Percentiles rank a stretch among this genome's conserved stretches.
These are phyloP conservation scores for Strigamia crassipes DNA, from an alignment of 2,888 invertebrate genomes.

Conservation along the genomic window DNA sequence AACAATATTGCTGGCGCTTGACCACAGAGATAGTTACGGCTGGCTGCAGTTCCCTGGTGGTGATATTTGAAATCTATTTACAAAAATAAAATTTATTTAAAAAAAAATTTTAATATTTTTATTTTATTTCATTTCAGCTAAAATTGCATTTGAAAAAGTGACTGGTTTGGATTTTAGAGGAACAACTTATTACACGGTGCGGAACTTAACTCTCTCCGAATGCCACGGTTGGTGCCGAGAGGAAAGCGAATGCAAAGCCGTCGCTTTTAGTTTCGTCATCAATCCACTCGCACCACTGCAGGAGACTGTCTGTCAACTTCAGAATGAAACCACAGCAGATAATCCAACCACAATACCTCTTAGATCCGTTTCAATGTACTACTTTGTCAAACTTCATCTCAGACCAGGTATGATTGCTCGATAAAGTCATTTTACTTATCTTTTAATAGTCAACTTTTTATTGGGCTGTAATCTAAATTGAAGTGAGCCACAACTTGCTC, in stretches of 20 bases:
- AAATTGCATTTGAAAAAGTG: slow-evolving; percentile 89
- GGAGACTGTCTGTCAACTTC: slow-evolving; percentile 86
- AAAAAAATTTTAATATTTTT: too few species aligned
- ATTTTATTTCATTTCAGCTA: slow-evolving; percentile 63
- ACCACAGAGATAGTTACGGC: too few species aligned
- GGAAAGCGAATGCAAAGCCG: slow-evolving; percentile 88
- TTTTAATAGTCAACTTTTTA: too few species aligned
- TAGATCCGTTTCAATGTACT: slow-evolving; percentile 87
- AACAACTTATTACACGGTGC: slow-evolving; percentile 87
- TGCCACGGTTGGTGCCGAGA: slow-evolving; percentile 95
- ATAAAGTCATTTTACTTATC: background rate
- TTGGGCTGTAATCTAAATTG: background rate
- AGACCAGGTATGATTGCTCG: slow-evolving; percentile 67
- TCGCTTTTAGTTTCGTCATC: slow-evolving; percentile 89
- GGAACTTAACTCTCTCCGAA: slow-evolving; percentile 88
- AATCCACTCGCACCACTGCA: slow-evolving; percentile 90
- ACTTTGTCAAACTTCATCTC: slow-evolving; percentile 90
- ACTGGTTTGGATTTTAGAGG: slow-evolving; percentile 90
- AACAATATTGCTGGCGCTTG: too few species aligned
- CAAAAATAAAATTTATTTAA: too few species aligned
- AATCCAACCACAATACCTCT: slow-evolving; percentile 83
- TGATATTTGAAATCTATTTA: too few species aligned
- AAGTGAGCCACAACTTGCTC: background rate
- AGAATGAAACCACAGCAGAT: slow-evolving; percentile 88
- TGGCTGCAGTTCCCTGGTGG: too few species aligned